Base-by-base conservation (phyloP, 2,797 vertebrate genomes). In the Mus minutoides region DNA sequence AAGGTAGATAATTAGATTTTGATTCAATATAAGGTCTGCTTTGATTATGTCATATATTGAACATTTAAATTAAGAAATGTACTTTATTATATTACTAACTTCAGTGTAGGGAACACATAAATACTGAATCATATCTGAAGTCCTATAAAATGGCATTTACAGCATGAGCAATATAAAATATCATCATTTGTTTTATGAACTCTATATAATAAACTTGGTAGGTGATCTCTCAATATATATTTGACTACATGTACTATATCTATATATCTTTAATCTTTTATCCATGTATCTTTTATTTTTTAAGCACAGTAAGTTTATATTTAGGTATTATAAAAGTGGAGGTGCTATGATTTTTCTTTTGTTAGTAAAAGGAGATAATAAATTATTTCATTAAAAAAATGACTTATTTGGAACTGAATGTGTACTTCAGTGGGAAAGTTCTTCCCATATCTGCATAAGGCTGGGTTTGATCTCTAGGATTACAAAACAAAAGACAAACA, bases 1-100 rank as follows among this genome's bases (percentile, higher is more conserved):
- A 92, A 96, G 52, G 64, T 69, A 88, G 9, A 95, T 85, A 83
- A 56, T 77, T 71, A 46, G 84, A 56, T 54, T 96, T 94, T 90
- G 67, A 95, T 82, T 95, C 76, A 92, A 78, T 54, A 24, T 83
- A 93, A 89, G 6, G 0, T 88, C 52, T n/a, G n/a, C 29, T 49
- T 84, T 87, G 73, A 62, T 91, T 92, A n/a, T 49, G 43, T 92
- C 52, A 52, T 46, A 43, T 91, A 43, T 31, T 85, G 6, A 4
- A 43, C 71, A 43, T 4, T 83, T 92, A 80, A 91, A 1, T 88
- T n/a, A 71, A 71, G 69, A 76, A 60, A 56, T 3, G 21, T 22
- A 87, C 79, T 89, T 83, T 91, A 31, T 62, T 91, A 75, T 78
- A 54, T 83, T 49, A 64, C 22, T 79, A 11, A 94, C 89, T 83